Evolutionary conservation across 2,797 vertebrate genomes (phyloP).

Genomic region (Numenius phaeopus): DNA sequence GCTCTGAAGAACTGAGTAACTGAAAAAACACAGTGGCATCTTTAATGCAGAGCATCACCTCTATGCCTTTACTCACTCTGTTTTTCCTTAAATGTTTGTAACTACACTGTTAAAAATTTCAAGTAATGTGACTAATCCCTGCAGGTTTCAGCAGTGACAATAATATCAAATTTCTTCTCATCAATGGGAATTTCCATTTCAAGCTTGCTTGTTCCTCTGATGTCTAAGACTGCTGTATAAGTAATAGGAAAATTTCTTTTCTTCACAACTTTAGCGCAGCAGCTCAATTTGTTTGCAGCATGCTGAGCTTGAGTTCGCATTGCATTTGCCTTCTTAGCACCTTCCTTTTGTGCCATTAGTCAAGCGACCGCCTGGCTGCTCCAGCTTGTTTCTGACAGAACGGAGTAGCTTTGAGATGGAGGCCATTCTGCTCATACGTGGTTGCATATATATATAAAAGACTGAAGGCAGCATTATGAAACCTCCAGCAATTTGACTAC

Average conservation of each 20-base stretch:
- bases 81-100: slow-evolving; percentile 12
- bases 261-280: neutral
- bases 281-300: slow-evolving; percentile 51
- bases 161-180: slow-evolving; percentile 34
- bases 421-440: slow-evolving; percentile 23
- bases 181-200: slow-evolving; percentile 42
- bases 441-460: slow-evolving; percentile 40
- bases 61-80: neutral
- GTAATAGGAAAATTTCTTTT: slow-evolving; percentile 44
- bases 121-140: slow-evolving; percentile 22
- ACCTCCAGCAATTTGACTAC: neutral
- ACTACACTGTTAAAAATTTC: neutral
- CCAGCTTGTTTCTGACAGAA: slow-evolving; percentile 57
- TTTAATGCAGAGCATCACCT: neutral
- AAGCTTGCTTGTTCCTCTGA: neutral
- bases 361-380: slow-evolving; percentile 1
- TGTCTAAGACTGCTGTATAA: slow-evolving; percentile 6
- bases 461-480: slow-evolving; percentile 53
- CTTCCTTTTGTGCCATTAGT: slow-evolving; percentile 51
- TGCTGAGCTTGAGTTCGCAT: neutral
- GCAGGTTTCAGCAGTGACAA: neutral
- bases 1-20: neutral
- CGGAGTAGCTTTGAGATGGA: slow-evolving; percentile 14
- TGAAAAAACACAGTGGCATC: neutral
- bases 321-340: slow-evolving; percentile 56